Evolutionary conservation across 2,888 invertebrate genomes (phyloP).

Genomic region (Hoplodrina ambigua): DNA sequence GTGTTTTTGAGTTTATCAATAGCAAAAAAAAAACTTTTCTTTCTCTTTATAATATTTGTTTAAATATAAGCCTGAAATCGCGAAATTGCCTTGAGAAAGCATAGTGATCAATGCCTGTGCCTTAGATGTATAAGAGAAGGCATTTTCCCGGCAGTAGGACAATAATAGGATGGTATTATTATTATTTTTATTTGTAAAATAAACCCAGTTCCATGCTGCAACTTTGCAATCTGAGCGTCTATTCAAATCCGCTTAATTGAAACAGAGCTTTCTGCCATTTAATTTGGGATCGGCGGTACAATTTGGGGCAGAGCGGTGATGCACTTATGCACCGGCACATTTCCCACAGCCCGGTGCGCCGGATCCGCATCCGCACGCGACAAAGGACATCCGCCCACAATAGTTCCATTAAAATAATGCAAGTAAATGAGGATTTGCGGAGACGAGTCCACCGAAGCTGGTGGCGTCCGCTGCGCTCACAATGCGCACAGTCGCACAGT

Average conservation of each 20-base stretch:
- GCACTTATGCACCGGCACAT: slow-evolving; percentile 87
- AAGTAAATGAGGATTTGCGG: slow-evolving; percentile 90
- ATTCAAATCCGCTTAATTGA: slow-evolving; percentile 78
- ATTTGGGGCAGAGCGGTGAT: slow-evolving; percentile 83
- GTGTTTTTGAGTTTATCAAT: too few relatives aligned
- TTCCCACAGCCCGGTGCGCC: slow-evolving; percentile 82
- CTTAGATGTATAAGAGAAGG: too few relatives aligned
- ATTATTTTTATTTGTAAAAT: slow-evolving; percentile 58
- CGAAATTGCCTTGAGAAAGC: too few relatives aligned
- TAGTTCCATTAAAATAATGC: slow-evolving; percentile 91
- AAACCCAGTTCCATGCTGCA: slow-evolving; percentile 71
- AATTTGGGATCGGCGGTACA: slow-evolving; percentile 77
- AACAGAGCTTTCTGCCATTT: slow-evolving; percentile 79
- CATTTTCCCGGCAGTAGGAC: too few relatives aligned
- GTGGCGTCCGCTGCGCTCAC: slow-evolving; percentile 77
- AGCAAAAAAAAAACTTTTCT: too few relatives aligned
- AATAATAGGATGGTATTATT: too few relatives aligned
- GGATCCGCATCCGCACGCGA: slow-evolving; percentile 83
- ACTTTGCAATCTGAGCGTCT: slow-evolving; percentile 64
- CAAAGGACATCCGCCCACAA: slow-evolving; percentile 89
- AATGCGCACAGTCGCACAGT: slow-evolving; percentile 77
- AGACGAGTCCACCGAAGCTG: slow-evolving; percentile 87
- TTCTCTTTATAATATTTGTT: too few relatives aligned
- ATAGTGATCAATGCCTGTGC: too few relatives aligned
- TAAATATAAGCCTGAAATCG: too few relatives aligned